Percentiles rank a stretch among this genome's conserved stretches.
Conservation (phyloP, 1,140 invertebrate genomes). For the Drosophila seguyi region DNA sequence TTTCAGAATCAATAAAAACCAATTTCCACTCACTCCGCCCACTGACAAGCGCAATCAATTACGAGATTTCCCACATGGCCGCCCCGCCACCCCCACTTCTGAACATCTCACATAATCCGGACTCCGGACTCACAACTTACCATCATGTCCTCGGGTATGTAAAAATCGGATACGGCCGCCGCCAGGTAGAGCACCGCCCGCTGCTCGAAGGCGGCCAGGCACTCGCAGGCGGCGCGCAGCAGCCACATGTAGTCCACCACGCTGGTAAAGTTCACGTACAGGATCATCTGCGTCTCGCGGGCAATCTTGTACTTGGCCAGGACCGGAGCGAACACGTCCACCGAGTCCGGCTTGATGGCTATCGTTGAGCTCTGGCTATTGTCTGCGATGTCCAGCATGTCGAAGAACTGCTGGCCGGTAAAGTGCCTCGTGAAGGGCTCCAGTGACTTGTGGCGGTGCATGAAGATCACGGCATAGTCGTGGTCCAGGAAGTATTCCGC, state of each 20-base stretch:
- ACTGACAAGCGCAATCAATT: conserved; percentile 80
- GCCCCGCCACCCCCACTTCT: conserved; percentile 10
- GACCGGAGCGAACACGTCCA: conserved; percentile 89
- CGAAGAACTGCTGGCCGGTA: conserved; percentile 91
- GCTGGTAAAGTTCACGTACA: conserved; percentile 92
- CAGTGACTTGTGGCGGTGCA: conserved; percentile 92
- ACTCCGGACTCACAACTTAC: conserved; percentile 86
- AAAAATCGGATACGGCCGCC: conserved; percentile 99
- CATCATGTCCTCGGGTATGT: conserved; percentile 96
- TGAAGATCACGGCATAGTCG: conserved; percentile 92
- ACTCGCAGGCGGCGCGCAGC: conserved; percentile 92
- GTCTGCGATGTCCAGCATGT: conserved; percentile 90
- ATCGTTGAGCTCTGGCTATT: conserved; percentile 87
- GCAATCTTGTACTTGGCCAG: conserved; percentile 90
- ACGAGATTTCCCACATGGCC: conserved; percentile 77
- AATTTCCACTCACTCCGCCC: conserved; percentile 64
- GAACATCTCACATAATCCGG: conserved; percentile 9
- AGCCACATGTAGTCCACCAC: conserved; percentile 98
- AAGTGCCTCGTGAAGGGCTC: conserved; percentile 96
- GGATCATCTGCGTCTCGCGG: conserved; percentile 88
- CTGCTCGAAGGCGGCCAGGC: conserved; percentile 89
- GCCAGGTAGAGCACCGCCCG: conserved; percentile 95
- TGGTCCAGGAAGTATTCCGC: conserved; percentile 97
- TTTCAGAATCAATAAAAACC: conserved; percentile 79
- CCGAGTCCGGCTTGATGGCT: conserved; percentile 89